These are phyloP conservation scores for Heteronetta atricapilla DNA, from an alignment of 2,113 vertebrate genomes.

Conservation along the genomic window DNA sequence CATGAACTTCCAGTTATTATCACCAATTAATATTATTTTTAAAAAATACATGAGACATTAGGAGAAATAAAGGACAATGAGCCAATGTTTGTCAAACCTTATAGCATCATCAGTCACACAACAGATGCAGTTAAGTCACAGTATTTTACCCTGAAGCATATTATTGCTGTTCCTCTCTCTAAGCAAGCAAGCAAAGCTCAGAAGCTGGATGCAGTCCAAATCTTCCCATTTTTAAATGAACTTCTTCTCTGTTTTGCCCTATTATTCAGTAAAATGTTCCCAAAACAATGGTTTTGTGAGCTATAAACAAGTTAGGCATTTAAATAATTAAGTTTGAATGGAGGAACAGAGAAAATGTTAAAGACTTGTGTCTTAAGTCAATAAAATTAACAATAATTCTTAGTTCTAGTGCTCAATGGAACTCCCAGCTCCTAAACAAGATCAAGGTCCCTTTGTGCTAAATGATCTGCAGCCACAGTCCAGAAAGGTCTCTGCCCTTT, in stretches of 20 bases:
- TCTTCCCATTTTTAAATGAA: slow-evolving; percentile 55
- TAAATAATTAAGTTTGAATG: slow-evolving; percentile 50
- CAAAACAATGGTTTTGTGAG: slow-evolving; percentile 41
- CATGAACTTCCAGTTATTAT: neutral
- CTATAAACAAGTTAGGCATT: slow-evolving; percentile 36
- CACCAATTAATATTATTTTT: neutral
- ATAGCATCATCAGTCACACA: slow-evolving; percentile 11
- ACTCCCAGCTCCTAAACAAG: neutral
- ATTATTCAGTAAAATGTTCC: slow-evolving; percentile 58
- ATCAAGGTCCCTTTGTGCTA: neutral
- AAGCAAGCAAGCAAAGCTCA: slow-evolving; percentile 1
- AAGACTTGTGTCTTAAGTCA: neutral
- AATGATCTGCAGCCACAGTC: neutral
- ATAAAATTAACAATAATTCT: neutral
- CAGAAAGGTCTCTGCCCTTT: neutral
- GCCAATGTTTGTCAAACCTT: slow-evolving; percentile 29
- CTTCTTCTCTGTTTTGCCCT: slow-evolving; percentile 24
- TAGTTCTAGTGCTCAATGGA: neutral
- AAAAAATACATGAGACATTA: neutral
- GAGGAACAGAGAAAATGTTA: neutral
- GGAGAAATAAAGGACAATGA: slow-evolving; percentile 17
- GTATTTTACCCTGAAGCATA: slow-evolving; percentile 20
- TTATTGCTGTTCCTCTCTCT: neutral
- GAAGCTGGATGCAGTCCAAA: slow-evolving; percentile 44
- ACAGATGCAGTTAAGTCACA: slow-evolving; percentile 34